Evolutionary conservation across 2,113 vertebrate species (phyloP), one percentile per base, ranked within the genome.

Genomic region (Neomonachus schauinslandi): DNA sequence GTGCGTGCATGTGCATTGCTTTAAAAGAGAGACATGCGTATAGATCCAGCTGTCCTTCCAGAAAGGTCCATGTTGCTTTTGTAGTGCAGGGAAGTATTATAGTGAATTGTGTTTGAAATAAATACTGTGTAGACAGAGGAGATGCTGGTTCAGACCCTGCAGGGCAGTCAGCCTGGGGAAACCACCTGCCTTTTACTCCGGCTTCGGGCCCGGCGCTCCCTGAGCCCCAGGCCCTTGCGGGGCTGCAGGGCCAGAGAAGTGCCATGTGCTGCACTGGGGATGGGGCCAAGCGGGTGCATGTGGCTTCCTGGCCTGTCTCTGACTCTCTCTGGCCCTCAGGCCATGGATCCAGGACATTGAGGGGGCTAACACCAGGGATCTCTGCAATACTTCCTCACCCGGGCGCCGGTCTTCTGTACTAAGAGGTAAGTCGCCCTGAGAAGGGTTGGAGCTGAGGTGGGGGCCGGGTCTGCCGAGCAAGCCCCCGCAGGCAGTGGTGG

Each of bases 331-430:
- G 63, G 49, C 67, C 42, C 71, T 33, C 46, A 98, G 98, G 85
- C 89, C 96, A 2, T 99, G 99, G 99, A 98, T 98, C 1, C 99
- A 99, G 98, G 99, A 99, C 96, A 98, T 99, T 0, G 99, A 99
- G 91, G 97, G 98, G 0, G 99, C 99, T 13, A 98, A 99, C 95
- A 99, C 99, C 0, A 82, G 95, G 51, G 95, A 72, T 18, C 98
- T 99, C 71, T 99, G 99, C 97, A 99, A 98, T 31, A 31, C 55
- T 51, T 98, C 99, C 14, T 80, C 71, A 4, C 15, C 93, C 31
- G 98, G 71, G 26, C 95, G 98, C 46, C 98, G 97, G 13, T 4
- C 95, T 91, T 61, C 95, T 18, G 97, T 59, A 72, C 55, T 97
- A 63, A 83, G 89, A 89, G 98, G 99, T 98, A 98, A 99, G 98